A percentile compares a stretch with the other conserved stretches of the same genome.
Evolutionary conservation across 1,140 invertebrate species (phyloP).

Genomic region (Tyrophagus putrescentiae): DNA sequence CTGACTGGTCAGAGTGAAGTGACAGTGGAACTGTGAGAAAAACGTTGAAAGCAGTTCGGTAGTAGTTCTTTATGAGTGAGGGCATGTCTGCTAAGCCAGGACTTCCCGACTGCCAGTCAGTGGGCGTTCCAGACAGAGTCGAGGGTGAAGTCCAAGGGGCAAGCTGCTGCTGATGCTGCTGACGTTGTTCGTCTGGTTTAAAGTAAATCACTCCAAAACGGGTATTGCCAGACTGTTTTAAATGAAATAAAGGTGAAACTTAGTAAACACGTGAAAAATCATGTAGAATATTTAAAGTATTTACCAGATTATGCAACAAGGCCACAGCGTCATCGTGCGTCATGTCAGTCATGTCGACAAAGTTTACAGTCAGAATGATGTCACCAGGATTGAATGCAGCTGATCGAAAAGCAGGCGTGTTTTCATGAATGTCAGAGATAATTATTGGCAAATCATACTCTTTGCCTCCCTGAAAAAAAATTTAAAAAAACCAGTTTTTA

Average conservation of each 20-base stretch:
- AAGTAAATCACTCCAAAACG: slow-evolving; percentile 12
- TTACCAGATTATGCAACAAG: slow-evolving; percentile 43
- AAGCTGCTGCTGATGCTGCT: neutral
- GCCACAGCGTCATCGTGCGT: slow-evolving; percentile 56
- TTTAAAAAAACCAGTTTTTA: no score
- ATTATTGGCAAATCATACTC: slow-evolving; percentile 71
- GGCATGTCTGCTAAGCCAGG: neutral
- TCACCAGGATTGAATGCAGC: slow-evolving; percentile 60
- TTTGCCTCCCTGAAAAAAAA: slow-evolving; percentile 48
- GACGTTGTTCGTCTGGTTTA: neutral
- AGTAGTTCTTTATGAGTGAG: neutral
- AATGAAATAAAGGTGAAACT: neutral
- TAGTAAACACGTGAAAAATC: neutral
- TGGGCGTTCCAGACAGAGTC: neutral
- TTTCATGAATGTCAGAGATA: slow-evolving; percentile 65
- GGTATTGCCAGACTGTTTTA: neutral
- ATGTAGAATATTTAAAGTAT: slow-evolving; percentile 2
- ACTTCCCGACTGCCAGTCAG: neutral
- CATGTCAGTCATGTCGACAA: slow-evolving; percentile 49
- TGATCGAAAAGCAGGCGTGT: slow-evolving; percentile 53
- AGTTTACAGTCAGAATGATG: slow-evolving; percentile 62
- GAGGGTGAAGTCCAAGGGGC: neutral
- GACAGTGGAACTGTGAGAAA: neutral
- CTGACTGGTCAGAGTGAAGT: neutral
- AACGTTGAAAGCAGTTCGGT: slow-evolving; percentile 1